Conservation (phyloP, 1,140 invertebrate genomes). For the Achatina immaculata region DNA sequence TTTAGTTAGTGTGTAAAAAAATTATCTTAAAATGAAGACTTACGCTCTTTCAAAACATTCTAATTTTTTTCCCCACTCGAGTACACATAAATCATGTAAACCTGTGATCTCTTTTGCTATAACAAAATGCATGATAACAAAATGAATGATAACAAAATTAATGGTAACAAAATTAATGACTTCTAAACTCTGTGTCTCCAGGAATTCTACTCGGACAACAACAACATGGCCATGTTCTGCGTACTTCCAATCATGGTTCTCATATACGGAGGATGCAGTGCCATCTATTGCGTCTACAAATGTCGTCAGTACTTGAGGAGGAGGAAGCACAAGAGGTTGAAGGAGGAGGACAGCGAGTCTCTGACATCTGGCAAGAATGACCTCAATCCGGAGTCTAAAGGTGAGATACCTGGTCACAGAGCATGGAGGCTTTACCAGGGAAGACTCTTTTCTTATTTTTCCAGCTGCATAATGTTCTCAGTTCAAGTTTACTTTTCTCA, state of each 20-base stretch:
- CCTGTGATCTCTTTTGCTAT: constrained; percentile 1
- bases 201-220: constrained; percentile 55
- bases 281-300: constrained; percentile 56
- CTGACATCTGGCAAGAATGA: constrained; percentile 35
- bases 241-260: constrained; percentile 54
- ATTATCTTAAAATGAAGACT: too few relatives aligned
- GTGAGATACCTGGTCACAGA: not conserved
- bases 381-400: not conserved
- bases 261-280: constrained; percentile 54
- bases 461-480: not conserved
- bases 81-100: not conserved
- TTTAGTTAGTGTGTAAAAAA: too few relatives aligned
- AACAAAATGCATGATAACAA: not conserved
- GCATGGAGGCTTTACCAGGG: not conserved
- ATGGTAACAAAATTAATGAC: constrained; percentile 14
- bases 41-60: too few relatives aligned
- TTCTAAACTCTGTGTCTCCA: constrained; percentile 39
- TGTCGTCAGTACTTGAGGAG: constrained; percentile 50
- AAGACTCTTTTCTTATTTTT: not conserved
- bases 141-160: not conserved
- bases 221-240: constrained; percentile 60
- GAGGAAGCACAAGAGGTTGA: constrained; percentile 28
- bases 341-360: constrained; percentile 38
- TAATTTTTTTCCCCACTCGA: too few relatives aligned
- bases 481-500: too few relatives aligned